These are phyloP conservation scores for Cepphus grylle DNA, from an alignment of 2,113 vertebrate species.

Conservation along the genomic window DNA sequence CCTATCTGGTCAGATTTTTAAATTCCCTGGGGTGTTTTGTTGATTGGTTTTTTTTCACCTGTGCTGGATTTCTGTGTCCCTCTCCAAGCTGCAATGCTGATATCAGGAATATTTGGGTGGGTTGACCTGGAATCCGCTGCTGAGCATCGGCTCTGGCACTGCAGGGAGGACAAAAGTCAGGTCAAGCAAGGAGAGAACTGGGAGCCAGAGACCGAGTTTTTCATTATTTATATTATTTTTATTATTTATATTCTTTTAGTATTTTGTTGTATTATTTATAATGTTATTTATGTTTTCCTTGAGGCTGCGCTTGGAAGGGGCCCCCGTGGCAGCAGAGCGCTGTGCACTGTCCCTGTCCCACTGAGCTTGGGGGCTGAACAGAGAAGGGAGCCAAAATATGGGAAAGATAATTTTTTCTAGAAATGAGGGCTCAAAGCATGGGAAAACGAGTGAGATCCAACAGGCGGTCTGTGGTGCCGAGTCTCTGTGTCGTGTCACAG, in stretches of 20 bases:
- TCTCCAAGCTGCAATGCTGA: neutral
- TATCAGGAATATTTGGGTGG: neutral
- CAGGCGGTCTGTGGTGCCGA: neutral
- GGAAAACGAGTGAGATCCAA: neutral
- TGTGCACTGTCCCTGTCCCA: neutral
- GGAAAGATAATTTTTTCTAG: neutral
- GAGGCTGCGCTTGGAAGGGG: neutral
- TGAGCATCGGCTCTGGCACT: neutral
- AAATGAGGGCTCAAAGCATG: neutral
- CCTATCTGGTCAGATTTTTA: slow-evolving; percentile 49
- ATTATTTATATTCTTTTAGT: neutral
- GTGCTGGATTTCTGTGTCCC: neutral
- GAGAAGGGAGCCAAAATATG: neutral
- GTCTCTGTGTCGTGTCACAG: neutral
- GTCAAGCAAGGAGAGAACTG: neutral
- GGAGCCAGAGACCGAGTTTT: neutral
- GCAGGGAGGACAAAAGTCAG: neutral
- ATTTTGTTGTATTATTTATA: neutral
- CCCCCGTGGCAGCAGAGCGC: neutral
- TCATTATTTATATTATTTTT: neutral
- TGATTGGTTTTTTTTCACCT: neutral
- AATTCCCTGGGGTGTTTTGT: slow-evolving; percentile 28
- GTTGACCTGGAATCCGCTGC: neutral
- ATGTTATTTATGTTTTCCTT: neutral
- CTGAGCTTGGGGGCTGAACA: neutral